Base-by-base conservation (phyloP, 2,888 invertebrate genomes). In the Polymixis flavicincta region DNA sequence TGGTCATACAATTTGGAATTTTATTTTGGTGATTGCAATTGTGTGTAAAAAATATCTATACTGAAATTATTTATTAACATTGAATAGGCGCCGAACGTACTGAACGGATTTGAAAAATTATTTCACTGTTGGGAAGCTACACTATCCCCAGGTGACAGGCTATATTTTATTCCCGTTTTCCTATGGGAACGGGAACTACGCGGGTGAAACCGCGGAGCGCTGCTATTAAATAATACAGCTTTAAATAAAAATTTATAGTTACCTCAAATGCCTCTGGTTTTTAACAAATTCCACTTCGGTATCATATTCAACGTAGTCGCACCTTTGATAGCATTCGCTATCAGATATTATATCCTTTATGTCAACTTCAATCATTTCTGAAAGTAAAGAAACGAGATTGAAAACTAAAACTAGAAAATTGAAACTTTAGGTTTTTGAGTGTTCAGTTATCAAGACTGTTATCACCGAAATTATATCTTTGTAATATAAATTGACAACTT, bases 271-370 rank as follows among this genome's bases (percentile, higher is more conserved):
- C 19, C 90, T 86, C 14, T 87, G 85, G 6, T 89, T 80, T 25
- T 86, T 91, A 0, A 94, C 72, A 55, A 91, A 93, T 37, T 94
- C 93, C 0, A 93, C 91, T 69, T 94, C 91, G 0, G 93, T 93
- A n/a, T 93, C 92, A 61, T 95, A 96, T 55, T 96, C 92, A 0
- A 94, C 91, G 78, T 93, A 94, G 83, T 95, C 94, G 32, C 96
- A 96, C 55, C 92, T 90, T 77, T 95, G 94, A 72, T 92, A 94
- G 69, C 96, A 96, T 19, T 91, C 89, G 28, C 90, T 90, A 9
- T 88, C 83, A 0, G 90, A 80, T 61, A 92, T 87, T 7, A 94
- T 85, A 5, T 89, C 85, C 8, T 92, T 90, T 11, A 93, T 89
- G 6, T 92, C 90, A 6, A 88, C 88, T 78, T 92, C 88, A 0